Conservation (phyloP, 2,888 invertebrate genomes). For the Drosophila kambysellisi region DNA sequence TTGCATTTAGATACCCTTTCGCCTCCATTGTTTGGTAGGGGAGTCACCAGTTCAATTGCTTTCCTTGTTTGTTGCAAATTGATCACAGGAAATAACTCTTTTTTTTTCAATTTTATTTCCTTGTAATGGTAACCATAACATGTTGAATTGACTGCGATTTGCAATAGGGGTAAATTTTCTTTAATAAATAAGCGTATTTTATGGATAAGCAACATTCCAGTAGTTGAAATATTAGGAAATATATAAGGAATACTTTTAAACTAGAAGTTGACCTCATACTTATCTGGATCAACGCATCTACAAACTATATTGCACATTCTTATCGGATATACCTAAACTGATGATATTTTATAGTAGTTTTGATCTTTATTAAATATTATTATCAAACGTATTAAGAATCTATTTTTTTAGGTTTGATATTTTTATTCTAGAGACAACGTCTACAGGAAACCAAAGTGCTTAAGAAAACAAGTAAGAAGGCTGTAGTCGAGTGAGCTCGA, state of each 20-base stretch:
- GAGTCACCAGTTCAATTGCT: constrained; percentile 37
- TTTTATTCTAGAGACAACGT: background rate
- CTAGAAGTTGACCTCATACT: background rate
- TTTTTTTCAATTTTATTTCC: constrained; percentile 33
- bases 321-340: background rate
- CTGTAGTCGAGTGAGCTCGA: too few species aligned
- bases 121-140: constrained; percentile 47
- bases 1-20: constrained; percentile 39
- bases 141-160: constrained; percentile 3
- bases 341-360: background rate
- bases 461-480: too few species aligned
- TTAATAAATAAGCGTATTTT: constrained; percentile 16
- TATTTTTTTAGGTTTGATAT: background rate
- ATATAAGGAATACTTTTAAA: background rate
- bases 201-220: background rate
- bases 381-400: background rate
- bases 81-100: constrained; percentile 60
- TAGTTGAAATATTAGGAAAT: background rate
- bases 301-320: background rate
- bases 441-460: background rate
- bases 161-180: constrained; percentile 11
- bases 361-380: background rate
- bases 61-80: constrained; percentile 49
- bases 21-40: constrained; percentile 23
- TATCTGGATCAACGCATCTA: background rate